These are phyloP conservation scores for Catharus minimus DNA, from an alignment of 2,113 vertebrate genomes.

Conservation along the genomic window DNA sequence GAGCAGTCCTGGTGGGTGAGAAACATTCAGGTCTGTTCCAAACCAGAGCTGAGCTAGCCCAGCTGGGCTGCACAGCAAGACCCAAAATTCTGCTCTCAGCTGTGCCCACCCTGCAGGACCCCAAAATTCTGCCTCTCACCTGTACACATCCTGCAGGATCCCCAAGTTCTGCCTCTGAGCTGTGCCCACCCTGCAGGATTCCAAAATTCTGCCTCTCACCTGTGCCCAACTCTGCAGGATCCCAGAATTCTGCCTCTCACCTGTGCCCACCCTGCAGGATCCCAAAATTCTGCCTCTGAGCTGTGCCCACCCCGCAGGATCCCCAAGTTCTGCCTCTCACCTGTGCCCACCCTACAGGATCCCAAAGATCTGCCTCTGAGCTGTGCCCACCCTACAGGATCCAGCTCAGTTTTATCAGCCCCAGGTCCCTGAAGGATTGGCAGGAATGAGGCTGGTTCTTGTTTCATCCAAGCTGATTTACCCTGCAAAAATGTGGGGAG, in stretches of 20 bases:
- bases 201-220: accelerated
- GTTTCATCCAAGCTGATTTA: not conserved
- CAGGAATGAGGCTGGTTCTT: accelerated
- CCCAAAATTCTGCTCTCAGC: accelerated
- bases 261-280: too few species aligned
- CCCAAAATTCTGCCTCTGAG: too few species aligned
- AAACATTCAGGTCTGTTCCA: accelerated
- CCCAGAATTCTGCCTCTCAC: not conserved
- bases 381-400: not conserved
- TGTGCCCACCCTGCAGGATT: not conserved
- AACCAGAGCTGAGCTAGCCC: not conserved
- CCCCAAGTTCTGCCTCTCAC: too few species aligned
- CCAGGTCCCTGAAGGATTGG: not conserved
- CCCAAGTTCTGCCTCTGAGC: accelerated
- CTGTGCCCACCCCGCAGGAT: too few species aligned
- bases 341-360: too few species aligned
- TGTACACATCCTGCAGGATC: not conserved
- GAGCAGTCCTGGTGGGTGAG: accelerated
- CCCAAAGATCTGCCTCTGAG: accelerated
- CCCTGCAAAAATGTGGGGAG: not conserved
- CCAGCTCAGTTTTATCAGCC: accelerated
- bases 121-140: accelerated
- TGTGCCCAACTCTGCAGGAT: not conserved
- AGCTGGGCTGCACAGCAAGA: not conserved
- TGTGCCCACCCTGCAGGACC: not conserved